Evolutionary conservation across 2,797 vertebrate genomes (phyloP).

Genomic region (Anguilla marmorata): DNA sequence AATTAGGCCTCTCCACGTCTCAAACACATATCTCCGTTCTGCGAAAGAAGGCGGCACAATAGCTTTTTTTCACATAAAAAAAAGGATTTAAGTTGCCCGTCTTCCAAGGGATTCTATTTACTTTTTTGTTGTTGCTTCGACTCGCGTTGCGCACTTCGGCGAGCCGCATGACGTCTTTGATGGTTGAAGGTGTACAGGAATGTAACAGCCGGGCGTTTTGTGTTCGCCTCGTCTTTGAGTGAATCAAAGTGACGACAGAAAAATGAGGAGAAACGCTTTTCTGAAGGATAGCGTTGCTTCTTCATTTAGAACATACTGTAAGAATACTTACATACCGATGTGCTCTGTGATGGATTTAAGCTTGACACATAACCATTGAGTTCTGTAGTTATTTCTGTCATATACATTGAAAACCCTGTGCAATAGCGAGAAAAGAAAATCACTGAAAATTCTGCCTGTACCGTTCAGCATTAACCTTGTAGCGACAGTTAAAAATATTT

Average conservation of each 20-base stretch:
- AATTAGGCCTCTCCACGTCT: not conserved
- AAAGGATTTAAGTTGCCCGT: slow-evolving; percentile 6
- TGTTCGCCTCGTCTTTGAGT: not conserved
- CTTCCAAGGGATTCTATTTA: not conserved
- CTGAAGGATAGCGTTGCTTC: not conserved
- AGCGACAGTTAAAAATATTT: not conserved
- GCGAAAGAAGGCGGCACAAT: slow-evolving; percentile 18
- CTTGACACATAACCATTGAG: slow-evolving; percentile 3
- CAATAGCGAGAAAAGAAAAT: not conserved
- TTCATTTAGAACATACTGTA: not conserved
- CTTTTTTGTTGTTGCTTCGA: not conserved
- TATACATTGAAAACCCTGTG: not conserved
- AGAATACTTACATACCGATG: not conserved
- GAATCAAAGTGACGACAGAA: not conserved
- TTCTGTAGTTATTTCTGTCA: not conserved
- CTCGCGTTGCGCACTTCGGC: too few species aligned
- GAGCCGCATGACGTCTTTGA: not conserved
- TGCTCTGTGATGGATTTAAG: not conserved
- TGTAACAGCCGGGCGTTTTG: not conserved
- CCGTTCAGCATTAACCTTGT: not conserved
- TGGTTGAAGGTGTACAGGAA: slow-evolving; percentile 5
- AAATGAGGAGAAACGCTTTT: not conserved
- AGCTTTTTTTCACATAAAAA: slow-evolving; percentile 1
- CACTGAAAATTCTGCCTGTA: not conserved
- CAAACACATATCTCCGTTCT: slow-evolving; percentile 2